Evolutionary conservation across 2,888 invertebrate species (phyloP).

Genomic region (Hyposoter dolosus): DNA sequence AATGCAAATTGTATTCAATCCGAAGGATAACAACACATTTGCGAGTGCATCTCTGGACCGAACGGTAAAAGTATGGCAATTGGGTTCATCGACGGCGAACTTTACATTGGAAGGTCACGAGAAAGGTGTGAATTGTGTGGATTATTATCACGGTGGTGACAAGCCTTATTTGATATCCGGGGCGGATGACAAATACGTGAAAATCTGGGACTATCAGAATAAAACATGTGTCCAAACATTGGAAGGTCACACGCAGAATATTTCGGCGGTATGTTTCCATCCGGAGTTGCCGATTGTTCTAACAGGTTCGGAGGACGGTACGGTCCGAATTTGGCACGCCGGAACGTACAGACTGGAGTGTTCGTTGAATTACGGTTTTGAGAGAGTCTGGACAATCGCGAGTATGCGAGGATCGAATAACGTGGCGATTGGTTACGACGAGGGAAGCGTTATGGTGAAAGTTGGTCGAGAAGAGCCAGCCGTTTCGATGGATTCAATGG

Average conservation of each 20-base stretch:
- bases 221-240: conserved; percentile 99
- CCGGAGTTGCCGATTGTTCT: conserved; percentile 98
- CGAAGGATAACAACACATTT: conserved; percentile 99
- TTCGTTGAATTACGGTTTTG: conserved; percentile 98
- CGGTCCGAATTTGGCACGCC: conserved; percentile 99
- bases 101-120: conserved; percentile 99
- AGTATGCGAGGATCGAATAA: conserved; percentile 97
- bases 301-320: conserved; percentile 99
- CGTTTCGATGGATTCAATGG: conserved; percentile 99
- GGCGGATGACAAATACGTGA: conserved; percentile 98
- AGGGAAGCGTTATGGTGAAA: conserved; percentile 97
- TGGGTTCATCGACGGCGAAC: conserved; percentile 98
- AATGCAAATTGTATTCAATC: conserved; percentile 99
- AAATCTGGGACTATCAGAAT: conserved; percentile 99
- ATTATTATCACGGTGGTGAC: conserved; percentile 99
- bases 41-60: conserved; percentile 99
- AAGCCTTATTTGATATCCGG: conserved; percentile 99
- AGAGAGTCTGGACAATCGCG: conserved; percentile 98
- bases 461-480: conserved; percentile 99
- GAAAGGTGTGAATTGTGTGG: conserved; percentile 99
- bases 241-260: conserved; percentile 98
- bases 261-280: conserved; percentile 98
- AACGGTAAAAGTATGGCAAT: conserved; percentile 99
- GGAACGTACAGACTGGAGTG: conserved; percentile 99
- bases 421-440: conserved; percentile 98